Conservation (phyloP, 2,797 vertebrate genomes). For the Rhynchotus rufescens region DNA sequence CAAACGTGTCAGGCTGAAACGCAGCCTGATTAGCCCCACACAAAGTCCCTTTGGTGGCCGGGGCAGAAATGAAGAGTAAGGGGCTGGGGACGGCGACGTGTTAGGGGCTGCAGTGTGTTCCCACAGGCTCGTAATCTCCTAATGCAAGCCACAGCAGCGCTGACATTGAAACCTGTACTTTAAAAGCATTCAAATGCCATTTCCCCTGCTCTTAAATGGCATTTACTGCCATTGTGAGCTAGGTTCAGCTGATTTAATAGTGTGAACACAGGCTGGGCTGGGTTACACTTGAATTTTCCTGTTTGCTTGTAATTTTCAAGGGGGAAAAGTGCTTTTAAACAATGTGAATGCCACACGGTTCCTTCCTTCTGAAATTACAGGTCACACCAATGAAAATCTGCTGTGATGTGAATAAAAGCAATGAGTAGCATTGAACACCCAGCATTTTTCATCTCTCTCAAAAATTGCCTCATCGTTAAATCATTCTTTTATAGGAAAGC, state of each 20-base stretch:
- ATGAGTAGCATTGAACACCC: not conserved
- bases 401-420: not conserved
- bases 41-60: not conserved
- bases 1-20: not conserved
- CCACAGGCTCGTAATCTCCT: not conserved
- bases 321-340: not conserved
- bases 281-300: not conserved
- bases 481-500: not conserved
- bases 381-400: not conserved
- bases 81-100: not conserved
- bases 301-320: not conserved
- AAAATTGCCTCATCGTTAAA: not conserved
- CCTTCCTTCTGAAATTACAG: not conserved
- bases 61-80: not conserved
- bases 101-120: not conserved
- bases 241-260: not conserved
- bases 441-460: not conserved
- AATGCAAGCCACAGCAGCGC: not conserved
- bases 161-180: not conserved
- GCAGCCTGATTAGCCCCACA: not conserved
- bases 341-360: not conserved
- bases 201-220: not conserved
- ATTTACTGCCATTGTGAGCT: constrained; percentile 35
- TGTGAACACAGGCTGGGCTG: not conserved
- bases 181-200: constrained; percentile 17